Percentiles rank a stretch among this genome's conserved stretches.
These are phyloP conservation scores for Phycodurus eques DNA, from an alignment of 2,113 vertebrate genomes.

Conservation along the genomic window DNA sequence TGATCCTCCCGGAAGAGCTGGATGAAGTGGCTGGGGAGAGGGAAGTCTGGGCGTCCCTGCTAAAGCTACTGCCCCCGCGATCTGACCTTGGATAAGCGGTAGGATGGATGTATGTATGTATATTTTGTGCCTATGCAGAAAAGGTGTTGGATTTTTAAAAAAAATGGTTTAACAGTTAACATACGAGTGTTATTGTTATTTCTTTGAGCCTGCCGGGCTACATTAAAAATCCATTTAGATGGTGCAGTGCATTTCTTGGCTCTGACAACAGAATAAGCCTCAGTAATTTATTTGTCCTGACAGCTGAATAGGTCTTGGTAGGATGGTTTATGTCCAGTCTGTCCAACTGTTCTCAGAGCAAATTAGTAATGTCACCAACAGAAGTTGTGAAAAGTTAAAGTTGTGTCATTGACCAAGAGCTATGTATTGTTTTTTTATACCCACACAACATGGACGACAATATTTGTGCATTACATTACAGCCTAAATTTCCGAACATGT, in stretches of 20 bases:
- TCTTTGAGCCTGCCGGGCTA: background rate
- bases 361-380: background rate
- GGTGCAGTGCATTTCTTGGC: conserved; percentile 1
- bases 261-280: background rate
- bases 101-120: too few relatives aligned
- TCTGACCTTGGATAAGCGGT: too few relatives aligned
- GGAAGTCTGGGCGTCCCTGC: too few relatives aligned
- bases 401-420: background rate
- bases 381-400: background rate
- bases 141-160: background rate
- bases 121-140: too few relatives aligned
- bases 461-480: background rate
- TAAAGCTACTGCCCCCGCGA: too few relatives aligned
- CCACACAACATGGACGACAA: background rate
- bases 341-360: background rate
- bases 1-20: too few relatives aligned
- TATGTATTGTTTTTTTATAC: background rate
- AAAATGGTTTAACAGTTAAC: background rate
- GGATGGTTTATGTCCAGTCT: background rate
- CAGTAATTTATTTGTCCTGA: background rate
- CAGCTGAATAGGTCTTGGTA: background rate
- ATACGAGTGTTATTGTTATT: background rate
- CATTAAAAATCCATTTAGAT: conserved; percentile 4
- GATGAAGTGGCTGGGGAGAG: too few relatives aligned
- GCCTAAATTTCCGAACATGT: background rate